A percentile compares a stretch with the other conserved stretches of the same genome.
Evolutionary conservation across 2,797 vertebrate species (phyloP).

Genomic region (Neosalanx taihuensis): DNA sequence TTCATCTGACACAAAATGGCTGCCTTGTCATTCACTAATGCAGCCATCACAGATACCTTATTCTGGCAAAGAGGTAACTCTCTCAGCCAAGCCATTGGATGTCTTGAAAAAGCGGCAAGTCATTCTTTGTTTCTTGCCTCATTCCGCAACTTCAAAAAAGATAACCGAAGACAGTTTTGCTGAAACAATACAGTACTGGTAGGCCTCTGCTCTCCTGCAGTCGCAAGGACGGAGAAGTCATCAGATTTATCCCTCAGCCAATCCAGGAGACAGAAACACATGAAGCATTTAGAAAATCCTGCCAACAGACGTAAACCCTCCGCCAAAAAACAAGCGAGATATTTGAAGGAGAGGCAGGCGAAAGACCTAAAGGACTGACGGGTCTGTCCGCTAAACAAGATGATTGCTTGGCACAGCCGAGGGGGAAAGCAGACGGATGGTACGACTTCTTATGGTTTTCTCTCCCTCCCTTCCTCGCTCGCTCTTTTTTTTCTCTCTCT

Average conservation of each 20-base stretch:
- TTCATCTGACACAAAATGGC: slow-evolving; percentile 30
- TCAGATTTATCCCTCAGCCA: slow-evolving; percentile 44
- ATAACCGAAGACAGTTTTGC: slow-evolving; percentile 15
- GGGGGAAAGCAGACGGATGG: slow-evolving; percentile 65
- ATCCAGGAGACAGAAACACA: slow-evolving; percentile 56
- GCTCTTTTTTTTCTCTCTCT: slow-evolving; percentile 46
- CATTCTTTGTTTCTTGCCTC: not conserved
- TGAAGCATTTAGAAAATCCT: slow-evolving; percentile 60
- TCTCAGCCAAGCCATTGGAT: slow-evolving; percentile 13
- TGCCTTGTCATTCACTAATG: slow-evolving; percentile 14
- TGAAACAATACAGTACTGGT: slow-evolving; percentile 49
- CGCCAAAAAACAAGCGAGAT: slow-evolving; percentile 48
- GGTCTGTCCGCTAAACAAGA: slow-evolving; percentile 63
- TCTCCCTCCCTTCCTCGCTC: slow-evolving; percentile 28
- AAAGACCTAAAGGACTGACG: slow-evolving; percentile 68
- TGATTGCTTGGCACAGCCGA: slow-evolving; percentile 69
- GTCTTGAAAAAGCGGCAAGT: not conserved
- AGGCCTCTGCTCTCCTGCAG: slow-evolving; percentile 43
- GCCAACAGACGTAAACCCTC: slow-evolving; percentile 36
- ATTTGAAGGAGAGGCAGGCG: slow-evolving; percentile 56
- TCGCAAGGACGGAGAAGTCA: slow-evolving; percentile 35
- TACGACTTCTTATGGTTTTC: slow-evolving; percentile 55
- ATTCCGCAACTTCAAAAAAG: slow-evolving; percentile 23
- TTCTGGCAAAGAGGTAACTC: not conserved
- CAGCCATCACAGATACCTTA: slow-evolving; percentile 22